phyloP scores from a whole-genome alignment of 1,140 invertebrate genomes.

The Bombus polaris region DNA sequence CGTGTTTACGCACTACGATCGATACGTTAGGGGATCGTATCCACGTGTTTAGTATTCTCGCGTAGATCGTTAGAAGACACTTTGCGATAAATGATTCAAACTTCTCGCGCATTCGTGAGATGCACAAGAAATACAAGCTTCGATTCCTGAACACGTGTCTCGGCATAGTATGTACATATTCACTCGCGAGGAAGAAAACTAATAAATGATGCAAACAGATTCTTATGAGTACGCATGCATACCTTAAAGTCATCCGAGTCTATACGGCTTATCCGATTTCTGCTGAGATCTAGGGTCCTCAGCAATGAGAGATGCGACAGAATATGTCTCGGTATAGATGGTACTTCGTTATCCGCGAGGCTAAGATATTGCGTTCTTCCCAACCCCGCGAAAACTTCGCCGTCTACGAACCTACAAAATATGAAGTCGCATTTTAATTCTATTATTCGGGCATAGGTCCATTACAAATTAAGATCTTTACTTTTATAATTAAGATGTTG shows the following conservation, averaged over 20 bases:
- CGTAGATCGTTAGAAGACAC: neutral
- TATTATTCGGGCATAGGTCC: neutral
- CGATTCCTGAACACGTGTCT: neutral
- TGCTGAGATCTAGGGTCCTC: slow-evolving; percentile 88
- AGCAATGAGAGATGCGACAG: slow-evolving; percentile 88
- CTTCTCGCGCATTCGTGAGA: neutral
- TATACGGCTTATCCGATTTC: slow-evolving; percentile 87
- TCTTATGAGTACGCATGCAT: slow-evolving; percentile 51
- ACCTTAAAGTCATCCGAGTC: slow-evolving; percentile 86
- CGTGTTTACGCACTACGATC: neutral
- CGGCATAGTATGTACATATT: neutral
- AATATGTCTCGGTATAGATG: slow-evolving; percentile 87
- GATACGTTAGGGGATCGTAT: neutral
- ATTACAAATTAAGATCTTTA: neutral
- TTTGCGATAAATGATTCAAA: neutral
- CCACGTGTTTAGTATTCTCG: neutral
- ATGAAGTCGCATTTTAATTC: slow-evolving; percentile 17
- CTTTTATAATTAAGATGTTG: no score
- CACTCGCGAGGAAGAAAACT: neutral
- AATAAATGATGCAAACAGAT: neutral
- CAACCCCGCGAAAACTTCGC: slow-evolving; percentile 88
- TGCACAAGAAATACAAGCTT: neutral
- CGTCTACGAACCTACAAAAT: slow-evolving; percentile 85
- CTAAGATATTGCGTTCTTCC: slow-evolving; percentile 88
- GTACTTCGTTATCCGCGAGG: slow-evolving; percentile 88